Evolutionary conservation across 1,140 invertebrate genomes (phyloP), one percentile per base, ranked within the genome.

Genomic region (Achroia grisella): DNA sequence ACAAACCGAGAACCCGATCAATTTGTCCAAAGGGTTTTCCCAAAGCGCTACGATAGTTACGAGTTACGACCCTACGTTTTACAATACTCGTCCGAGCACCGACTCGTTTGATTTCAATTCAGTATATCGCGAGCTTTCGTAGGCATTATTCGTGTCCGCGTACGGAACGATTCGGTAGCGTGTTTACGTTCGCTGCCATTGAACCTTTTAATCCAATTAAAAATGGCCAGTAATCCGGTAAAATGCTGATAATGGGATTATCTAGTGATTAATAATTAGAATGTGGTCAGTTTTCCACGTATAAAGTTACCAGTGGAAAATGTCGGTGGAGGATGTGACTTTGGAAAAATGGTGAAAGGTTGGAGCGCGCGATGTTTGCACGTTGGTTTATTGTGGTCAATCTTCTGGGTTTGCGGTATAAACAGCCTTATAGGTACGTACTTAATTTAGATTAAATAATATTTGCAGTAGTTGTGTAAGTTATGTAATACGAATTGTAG

Each of bases 341-440:
- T 75, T 62, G 66, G 72, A 72, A 83, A 80, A 77, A 83, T 83
- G 79, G 62, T 80, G 71, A 80, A 51, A 52, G 69, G 66, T 56
- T 72, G 48, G 56, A 56, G 49, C 41, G 60, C 58, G 63, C 68
- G 64, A 71, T 81, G 68, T 53, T 46, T 62, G 62, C 65, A 68
- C 36, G 54, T 64, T 37, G 72, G 70, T 63, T 78, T 79, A 59
- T 56, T 73, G 60, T 71, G 57, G 49, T 46, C 72, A 44, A 46
- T 69, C 36, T 64, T 53, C 39, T 33, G 17, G 17, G 17, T 73
- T 11, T 58, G 50, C 40, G 47, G 39, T 8, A 69, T 66, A 39
- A 64, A 68, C 52, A 76, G 76, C 46, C 64, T 75, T 41, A 83
- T 83, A 75, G 79, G 79, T 80, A 67, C 58, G 35, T 55, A 35